Conservation (phyloP, 2,113 vertebrate genomes). For the Buteo buteo region DNA sequence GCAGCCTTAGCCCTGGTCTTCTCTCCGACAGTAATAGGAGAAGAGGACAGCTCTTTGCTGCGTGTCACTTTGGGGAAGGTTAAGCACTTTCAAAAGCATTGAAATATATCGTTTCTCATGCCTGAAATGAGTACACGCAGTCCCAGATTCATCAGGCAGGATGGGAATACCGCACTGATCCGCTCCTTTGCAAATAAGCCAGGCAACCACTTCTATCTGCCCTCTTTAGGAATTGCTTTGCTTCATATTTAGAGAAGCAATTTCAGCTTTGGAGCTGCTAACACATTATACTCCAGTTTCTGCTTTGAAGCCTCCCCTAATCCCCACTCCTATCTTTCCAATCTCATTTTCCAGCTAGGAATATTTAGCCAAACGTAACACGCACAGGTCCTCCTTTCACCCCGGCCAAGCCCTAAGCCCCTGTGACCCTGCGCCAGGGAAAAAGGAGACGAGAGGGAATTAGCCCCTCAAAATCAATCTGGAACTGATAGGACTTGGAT, state of each 20-base stretch:
- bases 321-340: neutral
- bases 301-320: constrained; percentile 11
- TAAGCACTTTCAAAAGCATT: neutral
- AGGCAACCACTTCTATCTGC: rapidly evolving
- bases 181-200: neutral
- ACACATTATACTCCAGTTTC: constrained; percentile 14
- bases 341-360: constrained; percentile 44
- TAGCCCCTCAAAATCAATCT: neutral
- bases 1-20: neutral
- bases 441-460: constrained; percentile 21
- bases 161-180: neutral
- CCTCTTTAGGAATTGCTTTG: neutral
- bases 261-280: neutral
- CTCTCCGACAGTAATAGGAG: neutral
- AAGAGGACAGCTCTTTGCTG: neutral
- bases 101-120: neutral
- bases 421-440: neutral
- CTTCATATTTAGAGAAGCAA: neutral
- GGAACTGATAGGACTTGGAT: constrained; percentile 13
- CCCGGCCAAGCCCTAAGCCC: neutral
- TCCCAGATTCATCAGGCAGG: neutral
- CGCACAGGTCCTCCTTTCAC: rapidly evolving
- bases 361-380: neutral
- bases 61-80: neutral
- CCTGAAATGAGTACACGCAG: neutral